Evolutionary conservation across 1,140 invertebrate genomes (phyloP).

Genomic region (Ganaspis sp.): DNA sequence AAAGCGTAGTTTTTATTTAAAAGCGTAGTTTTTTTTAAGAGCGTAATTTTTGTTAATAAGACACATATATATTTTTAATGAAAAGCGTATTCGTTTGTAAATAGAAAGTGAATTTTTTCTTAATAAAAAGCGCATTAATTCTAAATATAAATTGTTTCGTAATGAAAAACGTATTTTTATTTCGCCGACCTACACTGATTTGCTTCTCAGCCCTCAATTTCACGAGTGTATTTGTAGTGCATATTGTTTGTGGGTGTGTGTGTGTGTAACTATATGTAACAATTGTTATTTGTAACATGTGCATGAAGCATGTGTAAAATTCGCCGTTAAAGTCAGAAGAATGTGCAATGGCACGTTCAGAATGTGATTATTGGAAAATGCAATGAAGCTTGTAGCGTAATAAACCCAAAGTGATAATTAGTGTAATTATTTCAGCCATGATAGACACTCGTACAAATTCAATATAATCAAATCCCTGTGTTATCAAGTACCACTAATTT

Average conservation of each 20-base stretch:
- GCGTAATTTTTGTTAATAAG: too few relatives aligned
- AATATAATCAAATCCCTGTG: background rate
- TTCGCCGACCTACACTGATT: slow-evolving; percentile 15
- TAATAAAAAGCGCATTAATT: background rate
- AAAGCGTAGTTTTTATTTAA: too few relatives aligned
- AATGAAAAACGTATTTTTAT: background rate
- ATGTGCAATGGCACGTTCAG: slow-evolving; percentile 19
- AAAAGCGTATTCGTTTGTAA: too few relatives aligned
- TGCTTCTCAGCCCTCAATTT: background rate
- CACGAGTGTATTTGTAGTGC: background rate
- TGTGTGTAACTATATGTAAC: background rate
- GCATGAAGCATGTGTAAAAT: slow-evolving; percentile 28
- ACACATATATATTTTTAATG: too few relatives aligned
- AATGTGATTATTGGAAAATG: slow-evolving; percentile 27
- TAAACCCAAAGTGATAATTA: slow-evolving; percentile 27
- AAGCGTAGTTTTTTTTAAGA: too few relatives aligned
- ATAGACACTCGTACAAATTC: background rate
- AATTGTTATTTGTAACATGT: background rate
- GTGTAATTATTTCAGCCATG: slow-evolving; percentile 26
- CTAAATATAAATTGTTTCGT: background rate
- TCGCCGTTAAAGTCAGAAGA: background rate
- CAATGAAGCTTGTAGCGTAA: slow-evolving; percentile 25
- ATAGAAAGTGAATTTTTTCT: too few relatives aligned
- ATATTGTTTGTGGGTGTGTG: background rate
- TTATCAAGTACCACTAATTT: background rate